A percentile compares a stretch with the other conserved stretches of the same genome.
Conservation (phyloP, 2,797 vertebrate species). For the Arctocebus calabarensis region DNA sequence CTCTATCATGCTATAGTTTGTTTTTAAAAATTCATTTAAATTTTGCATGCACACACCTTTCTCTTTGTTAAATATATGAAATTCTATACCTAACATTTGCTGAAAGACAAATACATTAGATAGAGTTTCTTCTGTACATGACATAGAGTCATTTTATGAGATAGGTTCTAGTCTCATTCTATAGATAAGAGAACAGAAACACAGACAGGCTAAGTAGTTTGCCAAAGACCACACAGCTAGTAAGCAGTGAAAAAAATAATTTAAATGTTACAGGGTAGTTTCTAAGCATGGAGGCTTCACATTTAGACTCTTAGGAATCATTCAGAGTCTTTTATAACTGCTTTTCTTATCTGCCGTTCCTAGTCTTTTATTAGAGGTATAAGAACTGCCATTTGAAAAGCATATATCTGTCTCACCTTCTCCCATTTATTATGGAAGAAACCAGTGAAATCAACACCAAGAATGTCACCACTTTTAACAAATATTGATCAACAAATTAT, state of each 20-base stretch:
- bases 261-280: neutral
- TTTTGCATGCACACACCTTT: neutral
- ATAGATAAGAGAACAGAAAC: neutral
- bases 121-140: neutral
- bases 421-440: neutral
- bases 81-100: conserved; percentile 39
- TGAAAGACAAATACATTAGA: neutral
- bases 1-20: neutral
- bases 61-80: neutral
- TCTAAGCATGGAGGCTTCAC: neutral
- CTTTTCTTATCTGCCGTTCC: neutral
- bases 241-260: neutral
- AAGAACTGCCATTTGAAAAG: neutral
- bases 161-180: neutral
- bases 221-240: neutral
- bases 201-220: neutral
- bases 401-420: neutral
- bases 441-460: neutral
- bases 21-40: neutral
- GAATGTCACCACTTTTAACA: neutral
- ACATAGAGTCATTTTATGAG: neutral
- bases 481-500: conserved; percentile 31
- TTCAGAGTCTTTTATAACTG: neutral
- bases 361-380: neutral
- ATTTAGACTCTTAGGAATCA: neutral